Percentiles rank a stretch among this genome's conserved stretches.
These are phyloP conservation scores for Burhinus bistriatus DNA, from an alignment of 2,113 vertebrate species.

Conservation along the genomic window DNA sequence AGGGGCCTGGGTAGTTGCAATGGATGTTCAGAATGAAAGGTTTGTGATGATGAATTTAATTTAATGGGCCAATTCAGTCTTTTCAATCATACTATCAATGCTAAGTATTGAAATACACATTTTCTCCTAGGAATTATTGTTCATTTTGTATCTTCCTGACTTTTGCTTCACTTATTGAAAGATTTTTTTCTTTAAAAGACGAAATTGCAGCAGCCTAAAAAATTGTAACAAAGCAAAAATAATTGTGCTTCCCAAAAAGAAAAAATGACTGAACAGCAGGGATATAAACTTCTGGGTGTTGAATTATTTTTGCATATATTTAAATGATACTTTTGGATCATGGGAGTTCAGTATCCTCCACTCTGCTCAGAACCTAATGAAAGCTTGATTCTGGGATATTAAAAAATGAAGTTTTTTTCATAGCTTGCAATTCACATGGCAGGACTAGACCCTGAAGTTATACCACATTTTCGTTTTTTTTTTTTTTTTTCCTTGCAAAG, in stretches of 20 bases:
- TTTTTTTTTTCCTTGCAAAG: background rate
- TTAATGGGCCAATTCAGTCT: slow-evolving; percentile 45
- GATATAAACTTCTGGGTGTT: background rate
- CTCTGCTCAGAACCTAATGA: background rate
- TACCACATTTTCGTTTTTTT: background rate
- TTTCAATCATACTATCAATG: slow-evolving; percentile 52
- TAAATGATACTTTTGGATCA: background rate
- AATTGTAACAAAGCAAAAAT: background rate
- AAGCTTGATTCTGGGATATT: background rate
- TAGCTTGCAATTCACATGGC: background rate
- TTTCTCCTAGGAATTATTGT: slow-evolving; percentile 26
- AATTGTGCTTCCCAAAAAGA: background rate
- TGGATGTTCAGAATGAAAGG: slow-evolving; percentile 25
- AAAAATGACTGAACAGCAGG: background rate
- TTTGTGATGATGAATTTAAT: slow-evolving; percentile 45
- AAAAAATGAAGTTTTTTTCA: background rate
- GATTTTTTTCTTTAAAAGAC: background rate
- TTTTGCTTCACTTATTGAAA: background rate
- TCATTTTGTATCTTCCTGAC: slow-evolving; percentile 25
- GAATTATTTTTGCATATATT: background rate
- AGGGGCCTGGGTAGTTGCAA: background rate
- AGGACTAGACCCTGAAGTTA: background rate
- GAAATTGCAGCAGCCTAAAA: background rate
- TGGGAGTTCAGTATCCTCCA: background rate
- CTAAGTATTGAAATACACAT: slow-evolving; percentile 54